phyloP scores from a whole-genome alignment of 2,888 invertebrate species.

The Clepsis dumicolana region DNA sequence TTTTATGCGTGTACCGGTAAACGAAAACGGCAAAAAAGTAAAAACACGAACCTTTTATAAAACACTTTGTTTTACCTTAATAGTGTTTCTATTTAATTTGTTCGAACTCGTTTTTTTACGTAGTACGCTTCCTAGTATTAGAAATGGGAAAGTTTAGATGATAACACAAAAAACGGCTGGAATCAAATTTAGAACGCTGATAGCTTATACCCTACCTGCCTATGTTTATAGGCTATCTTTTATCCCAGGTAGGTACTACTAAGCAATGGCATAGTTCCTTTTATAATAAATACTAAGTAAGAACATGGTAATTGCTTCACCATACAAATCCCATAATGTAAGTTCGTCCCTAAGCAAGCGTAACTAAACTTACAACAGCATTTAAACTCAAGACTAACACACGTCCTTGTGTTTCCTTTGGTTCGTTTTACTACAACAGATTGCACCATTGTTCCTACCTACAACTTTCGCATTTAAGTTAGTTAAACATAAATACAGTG shows the following conservation, averaged over 20 bases:
- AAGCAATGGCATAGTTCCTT: too few species aligned
- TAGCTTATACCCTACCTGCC: too few species aligned
- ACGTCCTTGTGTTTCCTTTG: not conserved
- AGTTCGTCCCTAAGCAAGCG: constrained; percentile 21
- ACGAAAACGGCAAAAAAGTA: constrained; percentile 36
- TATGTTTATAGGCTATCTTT: too few species aligned
- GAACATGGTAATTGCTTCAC: not conserved
- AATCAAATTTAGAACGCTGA: too few species aligned
- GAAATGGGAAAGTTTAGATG: too few species aligned
- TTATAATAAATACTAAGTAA: too few species aligned
- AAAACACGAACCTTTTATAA: constrained; percentile 29
- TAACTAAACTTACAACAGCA: constrained; percentile 14
- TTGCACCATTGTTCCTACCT: not conserved
- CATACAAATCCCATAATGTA: not conserved
- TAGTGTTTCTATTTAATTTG: constrained; percentile 4
- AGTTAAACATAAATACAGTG: not conserved
- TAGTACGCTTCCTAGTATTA: too few species aligned
- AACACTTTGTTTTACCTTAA: constrained; percentile 34
- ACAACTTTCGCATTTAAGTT: constrained; percentile 21
- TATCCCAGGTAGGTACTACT: too few species aligned
- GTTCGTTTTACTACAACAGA: constrained; percentile 15
- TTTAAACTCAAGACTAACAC: constrained; percentile 25
- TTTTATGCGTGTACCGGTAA: constrained; percentile 35
- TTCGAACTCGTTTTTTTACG: not conserved
- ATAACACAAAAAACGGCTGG: too few species aligned